Evolutionary conservation across 2,113 vertebrate species (phyloP).

Genomic region (Saccopteryx leptura): DNA sequence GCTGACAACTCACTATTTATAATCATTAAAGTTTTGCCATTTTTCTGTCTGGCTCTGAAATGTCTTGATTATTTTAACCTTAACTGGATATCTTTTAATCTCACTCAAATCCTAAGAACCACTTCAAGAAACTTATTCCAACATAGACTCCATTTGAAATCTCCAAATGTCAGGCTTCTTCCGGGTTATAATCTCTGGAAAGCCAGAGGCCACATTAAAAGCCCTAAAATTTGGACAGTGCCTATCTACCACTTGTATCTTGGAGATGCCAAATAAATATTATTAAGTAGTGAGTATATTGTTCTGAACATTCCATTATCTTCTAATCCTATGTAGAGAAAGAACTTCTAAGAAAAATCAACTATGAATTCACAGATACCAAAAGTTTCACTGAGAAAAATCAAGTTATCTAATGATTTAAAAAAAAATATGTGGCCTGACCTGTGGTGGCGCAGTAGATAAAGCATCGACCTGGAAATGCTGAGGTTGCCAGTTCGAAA

Average conservation of each 20-base stretch:
- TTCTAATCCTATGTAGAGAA: background rate
- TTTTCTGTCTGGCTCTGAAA: slow-evolving; percentile 13
- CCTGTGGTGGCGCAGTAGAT: too few species aligned
- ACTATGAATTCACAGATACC: background rate
- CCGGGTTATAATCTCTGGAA: background rate
- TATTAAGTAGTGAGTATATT: background rate
- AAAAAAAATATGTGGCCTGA: background rate
- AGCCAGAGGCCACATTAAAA: background rate
- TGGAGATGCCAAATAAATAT: background rate
- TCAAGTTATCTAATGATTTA: background rate
- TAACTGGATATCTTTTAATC: background rate
- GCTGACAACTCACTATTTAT: background rate
- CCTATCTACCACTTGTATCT: background rate
- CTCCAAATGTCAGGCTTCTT: background rate
- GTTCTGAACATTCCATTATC: background rate
- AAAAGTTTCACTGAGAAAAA: background rate
- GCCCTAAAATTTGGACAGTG: background rate
- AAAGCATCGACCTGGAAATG: too few species aligned
- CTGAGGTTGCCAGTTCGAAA: too few species aligned
- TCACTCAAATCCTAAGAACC: background rate
- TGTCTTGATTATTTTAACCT: slow-evolving; percentile 14
- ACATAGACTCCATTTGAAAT: background rate
- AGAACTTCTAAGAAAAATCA: background rate
- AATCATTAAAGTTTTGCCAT: slow-evolving; percentile 1
- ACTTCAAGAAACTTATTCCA: slow-evolving; percentile 33